phyloP scores from a whole-genome alignment of 2,888 invertebrate genomes.

The Sphaerophoria taeniata region DNA sequence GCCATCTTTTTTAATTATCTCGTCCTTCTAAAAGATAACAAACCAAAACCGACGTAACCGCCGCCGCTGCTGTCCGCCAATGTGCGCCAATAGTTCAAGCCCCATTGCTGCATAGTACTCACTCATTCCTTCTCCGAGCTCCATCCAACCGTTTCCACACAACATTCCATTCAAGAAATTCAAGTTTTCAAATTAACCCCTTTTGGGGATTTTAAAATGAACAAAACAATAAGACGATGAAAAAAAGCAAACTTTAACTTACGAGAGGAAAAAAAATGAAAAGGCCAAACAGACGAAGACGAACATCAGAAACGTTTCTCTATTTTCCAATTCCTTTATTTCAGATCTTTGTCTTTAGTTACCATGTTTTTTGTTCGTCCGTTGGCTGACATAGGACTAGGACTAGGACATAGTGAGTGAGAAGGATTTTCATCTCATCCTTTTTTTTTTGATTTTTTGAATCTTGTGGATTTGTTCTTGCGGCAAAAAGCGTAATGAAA shows the following conservation, averaged over 20 bases:
- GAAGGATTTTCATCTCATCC: conserved; percentile 45
- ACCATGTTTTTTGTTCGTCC: conserved; percentile 46
- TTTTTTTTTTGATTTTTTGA: too few species aligned
- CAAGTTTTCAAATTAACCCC: conserved; percentile 72
- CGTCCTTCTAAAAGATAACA: conserved; percentile 24
- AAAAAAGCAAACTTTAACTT: background rate
- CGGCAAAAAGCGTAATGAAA: conserved; percentile 69
- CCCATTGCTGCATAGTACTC: background rate
- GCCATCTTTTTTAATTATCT: conserved; percentile 57
- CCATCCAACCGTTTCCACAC: too few species aligned
- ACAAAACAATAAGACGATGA: conserved; percentile 31
- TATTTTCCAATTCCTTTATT: conserved; percentile 59
- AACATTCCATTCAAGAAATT: conserved; percentile 60
- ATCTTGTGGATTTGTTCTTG: conserved; percentile 72
- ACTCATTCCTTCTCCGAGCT: conserved; percentile 2
- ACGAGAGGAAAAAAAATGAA: background rate
- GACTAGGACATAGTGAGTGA: too few species aligned
- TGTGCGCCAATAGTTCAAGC: background rate
- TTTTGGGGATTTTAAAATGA: conserved; percentile 56
- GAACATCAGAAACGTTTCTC: conserved; percentile 39
- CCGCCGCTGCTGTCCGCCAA: background rate
- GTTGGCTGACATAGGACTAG: conserved; percentile 38
- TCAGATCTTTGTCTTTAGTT: conserved; percentile 64
- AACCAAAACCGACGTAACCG: conserved; percentile 15
- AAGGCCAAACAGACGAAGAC: conserved; percentile 40